Evolutionary conservation across 2,113 vertebrate species (phyloP).

Genomic region (Oryzias celebensis): DNA sequence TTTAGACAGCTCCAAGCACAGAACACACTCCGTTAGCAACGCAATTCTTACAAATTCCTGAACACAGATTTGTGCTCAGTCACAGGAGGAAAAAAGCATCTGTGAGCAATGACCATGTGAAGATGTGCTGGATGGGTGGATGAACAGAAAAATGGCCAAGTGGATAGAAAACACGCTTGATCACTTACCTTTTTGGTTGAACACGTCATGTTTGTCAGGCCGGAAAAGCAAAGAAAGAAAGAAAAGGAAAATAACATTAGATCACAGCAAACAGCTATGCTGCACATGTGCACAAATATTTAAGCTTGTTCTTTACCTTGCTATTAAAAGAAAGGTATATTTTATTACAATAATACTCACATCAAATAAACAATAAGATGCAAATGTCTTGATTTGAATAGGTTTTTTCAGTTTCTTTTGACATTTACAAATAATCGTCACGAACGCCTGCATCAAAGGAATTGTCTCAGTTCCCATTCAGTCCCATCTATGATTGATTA

Average conservation of each 20-base stretch:
- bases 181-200: conserved; percentile 56
- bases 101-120: conserved; percentile 26
- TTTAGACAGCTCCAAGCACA: conserved; percentile 48
- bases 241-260: conserved; percentile 7
- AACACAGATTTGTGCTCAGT: conserved; percentile 55
- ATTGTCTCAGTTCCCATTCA: no score
- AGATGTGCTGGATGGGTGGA: conserved; percentile 3
- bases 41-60: conserved; percentile 50
- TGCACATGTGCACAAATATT: background rate
- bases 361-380: no score
- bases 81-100: conserved; percentile 21
- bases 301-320: no score
- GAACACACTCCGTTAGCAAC: conserved; percentile 56
- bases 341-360: no score
- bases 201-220: background rate
- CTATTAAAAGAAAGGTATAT: no score
- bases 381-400: no score
- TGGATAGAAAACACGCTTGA: background rate
- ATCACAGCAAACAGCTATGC: background rate
- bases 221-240: conserved; percentile 8
- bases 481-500: no score
- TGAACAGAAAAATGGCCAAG: background rate
- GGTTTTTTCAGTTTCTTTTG: no score
- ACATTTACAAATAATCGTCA: no score
- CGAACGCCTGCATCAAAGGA: no score